Base-by-base conservation (phyloP, 2,888 invertebrate genomes). In the Melieria omissa region DNA sequence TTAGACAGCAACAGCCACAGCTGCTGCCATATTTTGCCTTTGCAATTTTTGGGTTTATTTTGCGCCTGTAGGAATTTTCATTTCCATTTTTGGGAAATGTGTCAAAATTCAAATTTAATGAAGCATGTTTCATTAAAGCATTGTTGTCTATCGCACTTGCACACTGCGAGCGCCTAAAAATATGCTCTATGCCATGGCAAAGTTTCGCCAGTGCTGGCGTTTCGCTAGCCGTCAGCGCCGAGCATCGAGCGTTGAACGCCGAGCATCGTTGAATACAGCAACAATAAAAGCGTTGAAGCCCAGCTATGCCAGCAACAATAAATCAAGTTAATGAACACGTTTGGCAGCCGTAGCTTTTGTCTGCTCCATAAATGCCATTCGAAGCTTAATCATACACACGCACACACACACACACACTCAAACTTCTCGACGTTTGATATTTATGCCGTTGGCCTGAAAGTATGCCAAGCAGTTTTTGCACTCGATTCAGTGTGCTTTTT, bases 261-360 rank as follows among this genome's bases (percentile, higher is more conserved):
- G 16, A 16, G 16, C 29, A 29, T 29, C 29, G 29, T 29, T 29
- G 29, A 29, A 29, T 29, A n/a, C n/a, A 6, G 9, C 5, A 57
- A 14, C 57, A 57, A 57, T n/a, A 3, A 42, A 29, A 46, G 14
- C 44, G 14, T 47, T 10, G 8, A 4, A 44, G 47, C 49, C 47
- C 67, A 72, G 67, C 72, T 72, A 67, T 52, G 72, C 52, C 52
- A 63, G 64, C 49, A 64, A 64, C 58, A 67, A 72, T 72, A 72
- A 71, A 72, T 72, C 67, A 72, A 57, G 49, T 67, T 67, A 67
- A 72, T 72, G 67, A 72, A 72, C 67, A 57, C 60, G 44, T 60
- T 65, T 29, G 58, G 49, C 70, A 65, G 14, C 7, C 12, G 14
- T 58, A 14, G 12, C 14, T 52, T 5, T 52, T 6, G 5, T 8